Conservation (phyloP, 1,140 invertebrate genomes). For the Apis florea region DNA sequence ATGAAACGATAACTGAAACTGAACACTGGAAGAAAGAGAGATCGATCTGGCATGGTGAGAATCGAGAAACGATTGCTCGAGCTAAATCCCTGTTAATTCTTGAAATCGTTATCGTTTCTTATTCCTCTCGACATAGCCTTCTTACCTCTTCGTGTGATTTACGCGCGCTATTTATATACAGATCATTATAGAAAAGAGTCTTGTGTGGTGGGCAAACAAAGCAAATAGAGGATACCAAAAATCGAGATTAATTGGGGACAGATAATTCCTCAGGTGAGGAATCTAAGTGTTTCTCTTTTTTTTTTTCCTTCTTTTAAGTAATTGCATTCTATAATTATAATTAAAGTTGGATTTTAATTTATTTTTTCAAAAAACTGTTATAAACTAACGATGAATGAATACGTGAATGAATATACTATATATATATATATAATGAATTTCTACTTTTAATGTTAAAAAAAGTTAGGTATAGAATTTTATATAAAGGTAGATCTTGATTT, state of each 20-base stretch:
- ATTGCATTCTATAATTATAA: too few relatives aligned
- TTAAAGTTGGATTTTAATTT: too few relatives aligned
- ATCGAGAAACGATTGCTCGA: background rate
- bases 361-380: too few relatives aligned
- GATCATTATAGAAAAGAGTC: background rate
- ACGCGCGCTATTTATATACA: constrained; percentile 12
- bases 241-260: background rate
- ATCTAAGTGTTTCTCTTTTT: background rate
- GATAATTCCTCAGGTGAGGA: background rate
- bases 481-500: too few relatives aligned
- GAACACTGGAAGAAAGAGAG: constrained; percentile 26
- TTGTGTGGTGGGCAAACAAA: background rate
- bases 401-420: too few relatives aligned
- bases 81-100: constrained; percentile 32
- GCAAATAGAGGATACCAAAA: constrained; percentile 18
- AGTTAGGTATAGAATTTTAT: too few relatives aligned
- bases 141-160: background rate
- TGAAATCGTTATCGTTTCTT: constrained; percentile 17
- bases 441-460: too few relatives aligned
- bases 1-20: constrained; percentile 50
- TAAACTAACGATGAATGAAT: too few relatives aligned
- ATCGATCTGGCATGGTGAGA: constrained; percentile 23
- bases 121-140: too few relatives aligned
- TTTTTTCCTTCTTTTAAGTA: too few relatives aligned
- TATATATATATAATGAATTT: too few relatives aligned